phyloP scores from a whole-genome alignment of 2,888 invertebrate genomes.

The Margaritifera margaritifera region DNA sequence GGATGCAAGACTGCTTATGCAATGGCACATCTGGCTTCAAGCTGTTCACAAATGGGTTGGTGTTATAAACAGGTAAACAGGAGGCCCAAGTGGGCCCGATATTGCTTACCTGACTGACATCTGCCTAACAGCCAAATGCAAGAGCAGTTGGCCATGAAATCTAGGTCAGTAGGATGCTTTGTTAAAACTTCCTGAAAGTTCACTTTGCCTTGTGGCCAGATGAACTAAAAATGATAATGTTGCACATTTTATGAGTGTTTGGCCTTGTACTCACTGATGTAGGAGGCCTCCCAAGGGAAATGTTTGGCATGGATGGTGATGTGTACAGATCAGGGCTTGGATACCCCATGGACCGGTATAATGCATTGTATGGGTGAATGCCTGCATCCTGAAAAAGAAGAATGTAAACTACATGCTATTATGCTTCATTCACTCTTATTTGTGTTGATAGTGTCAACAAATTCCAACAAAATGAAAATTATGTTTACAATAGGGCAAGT shows the following conservation, averaged over 20 bases:
- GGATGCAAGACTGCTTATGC: too few relatives aligned
- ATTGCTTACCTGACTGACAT: too few relatives aligned
- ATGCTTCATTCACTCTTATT: neutral
- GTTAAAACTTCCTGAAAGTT: neutral
- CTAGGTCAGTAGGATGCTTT: too few relatives aligned
- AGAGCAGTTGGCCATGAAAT: too few relatives aligned
- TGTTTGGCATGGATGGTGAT: constrained; percentile 97
- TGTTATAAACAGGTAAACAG: too few relatives aligned
- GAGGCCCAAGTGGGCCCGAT: too few relatives aligned
- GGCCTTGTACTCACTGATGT: constrained; percentile 65
- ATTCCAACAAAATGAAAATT: neutral
- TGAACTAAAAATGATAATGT: neutral
- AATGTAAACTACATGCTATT: neutral
- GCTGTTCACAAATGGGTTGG: too few relatives aligned
- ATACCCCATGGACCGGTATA: constrained; percentile 59
- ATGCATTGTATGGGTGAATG: constrained; percentile 49
- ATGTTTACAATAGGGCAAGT: neutral
- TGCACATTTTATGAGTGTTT: too few relatives aligned
- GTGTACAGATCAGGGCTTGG: constrained; percentile 81
- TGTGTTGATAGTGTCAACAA: neutral
- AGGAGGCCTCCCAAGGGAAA: constrained; percentile 89
- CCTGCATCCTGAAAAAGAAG: constrained; percentile 46
- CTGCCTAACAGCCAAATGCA: too few relatives aligned
- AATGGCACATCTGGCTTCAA: too few relatives aligned
- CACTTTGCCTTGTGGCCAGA: neutral